phyloP scores from a whole-genome alignment of 92 coral and sea anemone species.

The Plumapathes pennacea region DNA sequence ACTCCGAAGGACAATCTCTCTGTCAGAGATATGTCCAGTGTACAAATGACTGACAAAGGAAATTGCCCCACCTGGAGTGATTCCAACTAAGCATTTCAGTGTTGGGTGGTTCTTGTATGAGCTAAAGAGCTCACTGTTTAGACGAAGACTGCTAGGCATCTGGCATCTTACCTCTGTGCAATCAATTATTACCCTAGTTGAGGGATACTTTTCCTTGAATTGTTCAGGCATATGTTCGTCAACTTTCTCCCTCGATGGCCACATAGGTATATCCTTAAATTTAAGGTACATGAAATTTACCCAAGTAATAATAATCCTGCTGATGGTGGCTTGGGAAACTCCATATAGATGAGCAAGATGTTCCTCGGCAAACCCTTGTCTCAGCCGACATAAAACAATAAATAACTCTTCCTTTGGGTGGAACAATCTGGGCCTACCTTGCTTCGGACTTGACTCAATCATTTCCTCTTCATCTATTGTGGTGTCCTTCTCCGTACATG shows the following conservation, averaged over 20 bases:
- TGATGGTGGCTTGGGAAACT: conserved; percentile 30
- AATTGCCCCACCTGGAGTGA: conserved; percentile 52
- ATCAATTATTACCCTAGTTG: conserved; percentile 55
- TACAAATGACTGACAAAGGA: conserved; percentile 54
- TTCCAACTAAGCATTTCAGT: conserved; percentile 44
- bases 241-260: conserved; percentile 58
- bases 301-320: conserved; percentile 55
- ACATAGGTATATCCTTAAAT: conserved; percentile 36
- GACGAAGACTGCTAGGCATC: conserved; percentile 63
- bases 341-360: conserved; percentile 57
- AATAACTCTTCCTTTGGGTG: conserved; percentile 59
- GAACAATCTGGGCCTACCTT: conserved; percentile 38
- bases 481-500: conserved; percentile 8
- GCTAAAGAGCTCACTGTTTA: conserved; percentile 52
- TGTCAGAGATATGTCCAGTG: conserved; percentile 60
- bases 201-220: conserved; percentile 57
- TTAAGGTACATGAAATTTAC: conserved; percentile 52
- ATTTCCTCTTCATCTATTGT: conserved; percentile 3
- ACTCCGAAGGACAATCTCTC: conserved; percentile 47
- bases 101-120: conserved; percentile 57
- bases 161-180: conserved; percentile 67
- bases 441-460: conserved; percentile 6
- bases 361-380: conserved; percentile 56
- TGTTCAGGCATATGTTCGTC: conserved; percentile 51
- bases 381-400: conserved; percentile 39